These are phyloP conservation scores for Drosophila ezoana DNA, from an alignment of 2,888 invertebrate species.

Conservation along the genomic window DNA sequence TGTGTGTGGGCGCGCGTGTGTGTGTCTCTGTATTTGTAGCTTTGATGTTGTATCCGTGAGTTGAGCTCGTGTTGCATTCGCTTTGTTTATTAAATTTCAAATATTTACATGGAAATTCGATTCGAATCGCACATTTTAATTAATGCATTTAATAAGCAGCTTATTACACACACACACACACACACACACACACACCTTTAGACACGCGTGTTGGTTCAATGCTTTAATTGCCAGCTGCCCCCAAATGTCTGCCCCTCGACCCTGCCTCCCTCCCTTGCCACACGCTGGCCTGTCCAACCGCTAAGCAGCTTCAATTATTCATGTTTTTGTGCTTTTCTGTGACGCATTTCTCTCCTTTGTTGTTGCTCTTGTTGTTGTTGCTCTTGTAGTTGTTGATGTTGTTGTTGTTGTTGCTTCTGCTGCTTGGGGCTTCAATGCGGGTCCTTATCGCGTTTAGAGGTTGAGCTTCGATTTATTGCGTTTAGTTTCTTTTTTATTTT, in stretches of 20 bases:
- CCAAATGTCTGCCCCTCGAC: neutral
- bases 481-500: neutral
- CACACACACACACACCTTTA: slow-evolving; percentile 9
- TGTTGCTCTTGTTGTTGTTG: neutral
- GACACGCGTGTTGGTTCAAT: slow-evolving; percentile 1
- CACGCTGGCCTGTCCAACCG: slow-evolving; percentile 17
- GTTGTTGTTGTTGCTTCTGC: neutral
- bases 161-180: slow-evolving; percentile 21
- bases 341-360: slow-evolving; percentile 46
- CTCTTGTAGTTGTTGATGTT: slow-evolving; percentile 3
- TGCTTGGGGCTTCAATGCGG: slow-evolving; percentile 44
- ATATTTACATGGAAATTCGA: slow-evolving; percentile 24
- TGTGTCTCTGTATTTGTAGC: neutral
- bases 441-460: slow-evolving; percentile 49
- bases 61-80: slow-evolving; percentile 31
- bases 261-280: neutral
- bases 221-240: slow-evolving; percentile 46
- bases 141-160: slow-evolving; percentile 25
- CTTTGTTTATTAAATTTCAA: slow-evolving; percentile 3
- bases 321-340: slow-evolving; percentile 48
- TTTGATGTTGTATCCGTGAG: slow-evolving; percentile 13
- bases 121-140: slow-evolving; percentile 34
- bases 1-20: neutral
- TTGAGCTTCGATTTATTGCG: slow-evolving; percentile 55
- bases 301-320: slow-evolving; percentile 59